Evolutionary conservation across 2,888 invertebrate species (phyloP), one percentile per base, ranked within the genome.

Genomic region (Megalurothrips usitatus): DNA sequence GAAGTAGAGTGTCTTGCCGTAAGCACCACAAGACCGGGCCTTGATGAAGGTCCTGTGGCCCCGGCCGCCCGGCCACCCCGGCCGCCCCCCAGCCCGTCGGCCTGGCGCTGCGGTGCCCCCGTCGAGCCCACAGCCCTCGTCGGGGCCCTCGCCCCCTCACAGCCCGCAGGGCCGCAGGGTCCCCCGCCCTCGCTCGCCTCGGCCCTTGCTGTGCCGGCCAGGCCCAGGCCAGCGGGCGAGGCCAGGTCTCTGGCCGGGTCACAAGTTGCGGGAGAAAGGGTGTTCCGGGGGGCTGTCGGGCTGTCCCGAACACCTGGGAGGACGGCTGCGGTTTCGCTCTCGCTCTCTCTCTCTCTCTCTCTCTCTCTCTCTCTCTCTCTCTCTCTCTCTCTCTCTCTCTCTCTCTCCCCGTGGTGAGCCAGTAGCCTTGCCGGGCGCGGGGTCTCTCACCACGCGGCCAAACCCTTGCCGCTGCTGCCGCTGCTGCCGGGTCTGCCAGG

Each of bases 231-330:
- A 17, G 52, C 52, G 2, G 49, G 49, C 14, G 49, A 9, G 52
- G 58, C 58, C 58, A 58, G 58, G 58, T 58, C 58, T 58, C 58
- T n/a, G 14, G 19, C n/a, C 58, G 58, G 58, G 68, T 75, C 68
- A 75, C 68, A 75, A 75, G 68, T 75, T 75, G 26, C 68, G 10
- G 23, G 68, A 75, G 68, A 75, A 75, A 75, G 68, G 68, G 68
- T 75, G 68, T 75, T 75, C 23, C 17, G 17, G 17, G 58, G 58
- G 14, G 52, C 68, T 58, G 58, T n/a, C n/a, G 68, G 68, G 23
- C 68, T 75, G 68, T 75, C 68, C 68, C 68, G 68, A 75, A 75
- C 68, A 75, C 68, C 68, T 75, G 68, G 68, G 68, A 75, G 68
- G 68, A 75, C 68, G 68, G 68, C 26, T 75, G 68, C 68, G 68